Percentiles rank a stretch among this genome's conserved stretches.
These are phyloP conservation scores for Drosophila helvetica DNA, from an alignment of 2,888 invertebrate species.

Conservation along the genomic window DNA sequence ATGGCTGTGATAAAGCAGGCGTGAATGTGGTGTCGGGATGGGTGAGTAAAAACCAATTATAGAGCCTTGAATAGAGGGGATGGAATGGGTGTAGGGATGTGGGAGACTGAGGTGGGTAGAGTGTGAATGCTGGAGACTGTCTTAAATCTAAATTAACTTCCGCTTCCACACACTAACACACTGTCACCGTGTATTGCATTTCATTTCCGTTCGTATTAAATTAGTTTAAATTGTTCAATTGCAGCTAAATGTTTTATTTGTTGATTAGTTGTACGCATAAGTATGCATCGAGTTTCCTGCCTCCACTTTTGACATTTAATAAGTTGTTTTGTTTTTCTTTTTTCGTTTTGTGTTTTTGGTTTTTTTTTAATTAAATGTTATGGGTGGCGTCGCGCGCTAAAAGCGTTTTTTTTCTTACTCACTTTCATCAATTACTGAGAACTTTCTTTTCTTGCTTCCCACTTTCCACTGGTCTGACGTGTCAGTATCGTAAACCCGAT, in stretches of 20 bases:
- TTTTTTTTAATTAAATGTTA: constrained; percentile 53
- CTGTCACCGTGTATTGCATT: constrained; percentile 18
- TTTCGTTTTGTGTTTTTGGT: constrained; percentile 1
- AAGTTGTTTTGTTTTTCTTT: neutral
- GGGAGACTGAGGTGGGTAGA: neutral
- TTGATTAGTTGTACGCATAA: constrained; percentile 62
- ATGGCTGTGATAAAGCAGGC: neutral
- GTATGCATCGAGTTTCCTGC: constrained; percentile 39
- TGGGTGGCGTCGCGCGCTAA: constrained; percentile 79
- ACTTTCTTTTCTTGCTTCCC: neutral
- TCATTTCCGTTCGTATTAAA: constrained; percentile 47
- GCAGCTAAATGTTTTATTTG: constrained; percentile 67
- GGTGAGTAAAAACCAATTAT: neutral
- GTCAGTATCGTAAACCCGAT: neutral
- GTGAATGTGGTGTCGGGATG: too few relatives aligned
- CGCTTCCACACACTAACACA: constrained; percentile 21
- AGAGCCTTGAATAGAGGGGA: neutral
- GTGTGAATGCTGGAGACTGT: neutral
- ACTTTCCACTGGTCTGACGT: neutral
- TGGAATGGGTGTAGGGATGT: too few relatives aligned
- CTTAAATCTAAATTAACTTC: neutral
- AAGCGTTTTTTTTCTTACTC: constrained; percentile 60
- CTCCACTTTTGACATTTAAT: constrained; percentile 1
- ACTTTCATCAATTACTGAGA: constrained; percentile 2
- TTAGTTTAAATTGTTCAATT: constrained; percentile 68